Evolutionary conservation across 2,113 vertebrate genomes (phyloP).

Genomic region (Tinamus guttatus): DNA sequence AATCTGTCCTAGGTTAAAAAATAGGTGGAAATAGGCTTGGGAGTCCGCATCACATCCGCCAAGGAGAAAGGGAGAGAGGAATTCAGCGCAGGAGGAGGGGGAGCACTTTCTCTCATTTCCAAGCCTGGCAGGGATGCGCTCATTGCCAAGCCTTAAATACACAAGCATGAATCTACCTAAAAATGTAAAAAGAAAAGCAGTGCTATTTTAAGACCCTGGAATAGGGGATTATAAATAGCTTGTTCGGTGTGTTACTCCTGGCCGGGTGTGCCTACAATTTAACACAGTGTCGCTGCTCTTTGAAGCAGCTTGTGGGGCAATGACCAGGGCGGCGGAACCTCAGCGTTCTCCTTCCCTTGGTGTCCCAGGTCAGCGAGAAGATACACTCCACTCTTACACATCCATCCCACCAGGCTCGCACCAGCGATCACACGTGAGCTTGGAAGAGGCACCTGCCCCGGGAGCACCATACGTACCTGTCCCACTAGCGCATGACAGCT

Average conservation of each 20-base stretch:
- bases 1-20: neutral
- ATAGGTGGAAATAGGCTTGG: neutral
- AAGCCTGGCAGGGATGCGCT: neutral
- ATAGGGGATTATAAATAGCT: conserved; percentile 57
- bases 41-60: neutral
- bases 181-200: conserved; percentile 35
- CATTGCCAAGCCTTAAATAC: conserved; percentile 7
- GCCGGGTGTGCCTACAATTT: conserved; percentile 32
- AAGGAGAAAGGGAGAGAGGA: neutral
- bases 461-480: neutral
- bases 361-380: neutral
- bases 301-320: neutral
- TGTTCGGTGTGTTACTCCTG: conserved; percentile 27
- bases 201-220: conserved; percentile 45
- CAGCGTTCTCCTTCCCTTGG: neutral
- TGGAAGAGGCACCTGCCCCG: rapidly evolving
- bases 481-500: no score
- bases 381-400: neutral
- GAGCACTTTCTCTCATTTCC: neutral
- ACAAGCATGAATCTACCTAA: neutral
- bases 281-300: conserved; percentile 24
- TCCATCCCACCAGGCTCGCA: neutral
- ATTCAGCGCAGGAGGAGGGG: neutral
- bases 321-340: neutral
- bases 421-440: rapidly evolving